Evolutionary conservation across 2,797 vertebrate genomes (phyloP).

Genomic region (Chloroceryle amazona): DNA sequence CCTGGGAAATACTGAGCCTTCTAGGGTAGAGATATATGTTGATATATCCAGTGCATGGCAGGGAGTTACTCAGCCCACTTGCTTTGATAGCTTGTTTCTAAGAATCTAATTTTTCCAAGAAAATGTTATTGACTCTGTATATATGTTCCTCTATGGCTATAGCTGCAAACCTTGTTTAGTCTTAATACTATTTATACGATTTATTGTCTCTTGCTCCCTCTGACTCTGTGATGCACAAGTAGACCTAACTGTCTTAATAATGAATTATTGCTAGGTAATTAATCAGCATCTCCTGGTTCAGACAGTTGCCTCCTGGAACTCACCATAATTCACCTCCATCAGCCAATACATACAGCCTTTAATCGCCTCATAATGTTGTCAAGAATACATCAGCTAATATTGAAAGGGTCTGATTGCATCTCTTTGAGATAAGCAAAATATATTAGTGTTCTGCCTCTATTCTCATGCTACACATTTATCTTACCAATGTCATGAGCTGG

Average conservation of each 20-base stretch:
- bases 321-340: conserved; percentile 15
- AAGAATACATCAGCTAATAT: not conserved
- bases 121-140: not conserved
- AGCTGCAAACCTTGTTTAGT: not conserved
- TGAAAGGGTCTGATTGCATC: not conserved
- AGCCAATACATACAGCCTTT: not conserved
- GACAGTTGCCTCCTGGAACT: not conserved
- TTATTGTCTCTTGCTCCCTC: not conserved
- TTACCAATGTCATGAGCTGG: conserved; percentile 8
- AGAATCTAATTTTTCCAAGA: not conserved
- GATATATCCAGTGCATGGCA: fast-evolving
- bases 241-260: not conserved
- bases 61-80: not conserved
- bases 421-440: conserved; percentile 13
- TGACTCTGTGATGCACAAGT: not conserved
- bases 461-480: not conserved
- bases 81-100: not conserved
- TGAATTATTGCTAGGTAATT: conserved; percentile 44
- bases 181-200: not conserved
- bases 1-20: not conserved
- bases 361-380: conserved; percentile 44
- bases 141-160: not conserved
- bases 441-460: not conserved
- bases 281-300: conserved; percentile 40
- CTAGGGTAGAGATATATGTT: not conserved